A percentile compares a stretch with the other conserved stretches of the same genome.
Conservation (phyloP, 2,888 invertebrate species). For the Thalpophila matura region DNA sequence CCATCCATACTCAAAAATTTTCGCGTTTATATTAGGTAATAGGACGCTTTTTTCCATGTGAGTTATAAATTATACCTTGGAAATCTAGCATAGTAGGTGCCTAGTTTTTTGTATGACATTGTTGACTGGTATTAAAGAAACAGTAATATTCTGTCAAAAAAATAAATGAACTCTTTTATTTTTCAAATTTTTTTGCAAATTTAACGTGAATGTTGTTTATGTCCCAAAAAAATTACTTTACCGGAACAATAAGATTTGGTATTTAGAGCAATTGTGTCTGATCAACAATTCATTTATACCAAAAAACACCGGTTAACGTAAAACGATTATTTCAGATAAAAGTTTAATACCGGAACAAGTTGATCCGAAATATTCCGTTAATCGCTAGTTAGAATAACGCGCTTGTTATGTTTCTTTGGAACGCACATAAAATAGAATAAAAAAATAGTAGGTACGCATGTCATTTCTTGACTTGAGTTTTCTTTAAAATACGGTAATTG, state of each 20-base stretch:
- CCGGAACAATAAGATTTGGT: background rate
- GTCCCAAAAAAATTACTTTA: conserved; percentile 31
- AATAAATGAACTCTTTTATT: no score
- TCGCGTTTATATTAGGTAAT: no score
- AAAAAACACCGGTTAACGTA: conserved; percentile 18
- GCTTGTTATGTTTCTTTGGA: background rate
- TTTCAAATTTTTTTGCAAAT: background rate
- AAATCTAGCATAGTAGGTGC: no score
- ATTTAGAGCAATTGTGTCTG: conserved; percentile 24
- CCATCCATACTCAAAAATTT: no score
- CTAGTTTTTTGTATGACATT: background rate
- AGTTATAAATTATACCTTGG: no score
- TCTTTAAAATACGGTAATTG: no score
- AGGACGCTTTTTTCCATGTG: no score
- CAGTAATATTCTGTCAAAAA: background rate
- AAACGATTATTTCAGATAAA: conserved; percentile 32
- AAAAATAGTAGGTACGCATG: background rate
- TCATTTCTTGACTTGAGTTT: no score
- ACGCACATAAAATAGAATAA: background rate
- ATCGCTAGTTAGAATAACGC: background rate
- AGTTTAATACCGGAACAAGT: conserved; percentile 2
- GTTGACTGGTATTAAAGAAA: background rate
- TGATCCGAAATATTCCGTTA: background rate
- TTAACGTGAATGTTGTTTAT: background rate
- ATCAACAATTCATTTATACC: background rate